Conservation (phyloP, 2,888 invertebrate genomes). For the Chaitophorus viminalis region DNA sequence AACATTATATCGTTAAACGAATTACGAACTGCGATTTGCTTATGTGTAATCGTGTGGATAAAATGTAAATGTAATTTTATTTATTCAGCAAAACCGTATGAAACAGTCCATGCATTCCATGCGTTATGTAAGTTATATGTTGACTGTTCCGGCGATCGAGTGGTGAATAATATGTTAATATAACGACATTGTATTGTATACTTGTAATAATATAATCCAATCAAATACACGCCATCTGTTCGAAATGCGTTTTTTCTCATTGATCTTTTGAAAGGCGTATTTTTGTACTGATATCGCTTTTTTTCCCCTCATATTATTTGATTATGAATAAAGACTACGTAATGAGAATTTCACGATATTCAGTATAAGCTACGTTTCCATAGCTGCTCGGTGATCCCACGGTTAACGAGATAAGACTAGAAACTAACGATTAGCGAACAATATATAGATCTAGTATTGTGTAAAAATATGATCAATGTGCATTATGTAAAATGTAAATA, state of each 20-base stretch:
- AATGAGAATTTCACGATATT: not conserved
- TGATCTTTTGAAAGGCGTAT: not conserved
- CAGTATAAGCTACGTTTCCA: not conserved
- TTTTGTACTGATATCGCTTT: not conserved
- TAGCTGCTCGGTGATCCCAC: not conserved
- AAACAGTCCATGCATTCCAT: not conserved
- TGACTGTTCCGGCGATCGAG: not conserved
- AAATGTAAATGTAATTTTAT: not conserved
- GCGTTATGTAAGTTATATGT: not conserved
- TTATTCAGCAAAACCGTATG: not conserved
- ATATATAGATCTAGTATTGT: constrained; percentile 19
- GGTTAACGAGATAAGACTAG: constrained; percentile 19
- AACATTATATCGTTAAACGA: no score
- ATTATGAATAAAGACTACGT: constrained; percentile 2
- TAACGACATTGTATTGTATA: not conserved
- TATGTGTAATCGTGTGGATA: not conserved
- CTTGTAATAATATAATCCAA: not conserved
- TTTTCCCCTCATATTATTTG: not conserved
- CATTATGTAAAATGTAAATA: not conserved
- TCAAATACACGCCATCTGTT: not conserved
- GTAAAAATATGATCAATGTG: constrained; percentile 4
- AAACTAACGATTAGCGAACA: not conserved
- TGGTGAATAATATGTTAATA: not conserved
- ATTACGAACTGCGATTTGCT: not conserved
- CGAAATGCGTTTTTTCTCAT: not conserved